Conservation (phyloP, 1,140 invertebrate species). For the Leptinotarsa defecta region DNA sequence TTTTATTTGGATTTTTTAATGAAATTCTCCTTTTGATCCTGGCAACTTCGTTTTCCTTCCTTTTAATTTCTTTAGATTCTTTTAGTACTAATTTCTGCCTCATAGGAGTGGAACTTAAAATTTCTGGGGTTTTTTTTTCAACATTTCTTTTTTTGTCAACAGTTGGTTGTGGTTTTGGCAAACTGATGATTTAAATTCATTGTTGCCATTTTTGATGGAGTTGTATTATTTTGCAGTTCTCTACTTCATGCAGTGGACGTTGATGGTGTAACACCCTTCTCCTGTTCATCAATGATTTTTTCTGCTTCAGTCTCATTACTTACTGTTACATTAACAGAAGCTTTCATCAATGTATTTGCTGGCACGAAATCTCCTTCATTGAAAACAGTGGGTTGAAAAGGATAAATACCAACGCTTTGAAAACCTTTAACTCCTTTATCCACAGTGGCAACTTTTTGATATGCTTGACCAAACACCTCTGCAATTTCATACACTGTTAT, state of each 20-base stretch:
- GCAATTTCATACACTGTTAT: neutral
- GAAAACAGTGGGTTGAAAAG: neutral
- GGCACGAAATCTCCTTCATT: too few relatives aligned
- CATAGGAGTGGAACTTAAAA: neutral
- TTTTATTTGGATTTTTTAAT: neutral
- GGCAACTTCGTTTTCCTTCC: neutral
- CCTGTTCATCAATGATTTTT: neutral
- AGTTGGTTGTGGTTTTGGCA: neutral
- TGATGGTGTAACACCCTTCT: neutral
- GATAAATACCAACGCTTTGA: neutral
- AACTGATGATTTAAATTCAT: neutral
- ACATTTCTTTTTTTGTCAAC: neutral
- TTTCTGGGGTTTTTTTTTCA: neutral
- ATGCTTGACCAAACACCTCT: neutral
- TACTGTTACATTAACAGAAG: neutral
- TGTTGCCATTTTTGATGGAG: neutral
- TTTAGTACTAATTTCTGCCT: too few relatives aligned
- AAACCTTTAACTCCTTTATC: neutral
- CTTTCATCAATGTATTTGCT: too few relatives aligned
- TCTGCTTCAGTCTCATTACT: neutral
- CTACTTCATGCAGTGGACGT: conserved; percentile 1
- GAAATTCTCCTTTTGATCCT: neutral
- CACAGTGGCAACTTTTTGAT: neutral
- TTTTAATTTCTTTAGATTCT: neutral
- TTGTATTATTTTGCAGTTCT: neutral